Conservation (phyloP, 2,797 vertebrate species). For the Muraenolepis orangiensis region DNA sequence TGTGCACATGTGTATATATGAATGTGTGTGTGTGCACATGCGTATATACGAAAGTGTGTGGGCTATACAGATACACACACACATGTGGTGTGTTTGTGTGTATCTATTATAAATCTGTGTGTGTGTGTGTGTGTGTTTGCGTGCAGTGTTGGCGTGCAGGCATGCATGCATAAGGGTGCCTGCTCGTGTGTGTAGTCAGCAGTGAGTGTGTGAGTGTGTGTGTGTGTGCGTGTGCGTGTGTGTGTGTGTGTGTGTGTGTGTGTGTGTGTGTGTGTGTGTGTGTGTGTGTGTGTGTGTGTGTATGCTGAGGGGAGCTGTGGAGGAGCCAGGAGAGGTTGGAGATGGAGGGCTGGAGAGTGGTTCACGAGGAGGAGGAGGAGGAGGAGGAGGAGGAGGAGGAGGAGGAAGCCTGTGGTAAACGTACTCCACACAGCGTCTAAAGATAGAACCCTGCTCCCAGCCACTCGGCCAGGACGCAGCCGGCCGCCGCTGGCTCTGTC, state of each 20-base stretch:
- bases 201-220: too few species aligned
- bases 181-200: conserved; percentile 62
- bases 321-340: too few species aligned
- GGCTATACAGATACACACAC: too few species aligned
- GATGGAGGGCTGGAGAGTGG: too few species aligned
- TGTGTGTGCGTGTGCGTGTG: conserved; percentile 53
- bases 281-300: too few species aligned
- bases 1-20: conserved; percentile 27
- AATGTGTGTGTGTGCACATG: conserved; percentile 19
- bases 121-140: not conserved
- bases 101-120: not conserved
- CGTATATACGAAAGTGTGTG: conserved; percentile 19
- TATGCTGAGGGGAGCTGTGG: conserved; percentile 55
- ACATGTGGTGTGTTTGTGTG: conserved; percentile 1
- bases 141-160: conserved; percentile 27
- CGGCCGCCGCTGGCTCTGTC: conserved; percentile 65
- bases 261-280: too few species aligned
- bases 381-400: conserved; percentile 53
- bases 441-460: conserved; percentile 74
- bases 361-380: conserved; percentile 35
- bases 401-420: conserved; percentile 41
- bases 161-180: conserved; percentile 59
- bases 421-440: conserved; percentile 70
- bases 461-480: conserved; percentile 62
- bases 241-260: too few species aligned